Evolutionary conservation across 2,888 invertebrate species (phyloP), one percentile per base, ranked within the genome.

Genomic region (Nematopogon swammerdamellus): DNA sequence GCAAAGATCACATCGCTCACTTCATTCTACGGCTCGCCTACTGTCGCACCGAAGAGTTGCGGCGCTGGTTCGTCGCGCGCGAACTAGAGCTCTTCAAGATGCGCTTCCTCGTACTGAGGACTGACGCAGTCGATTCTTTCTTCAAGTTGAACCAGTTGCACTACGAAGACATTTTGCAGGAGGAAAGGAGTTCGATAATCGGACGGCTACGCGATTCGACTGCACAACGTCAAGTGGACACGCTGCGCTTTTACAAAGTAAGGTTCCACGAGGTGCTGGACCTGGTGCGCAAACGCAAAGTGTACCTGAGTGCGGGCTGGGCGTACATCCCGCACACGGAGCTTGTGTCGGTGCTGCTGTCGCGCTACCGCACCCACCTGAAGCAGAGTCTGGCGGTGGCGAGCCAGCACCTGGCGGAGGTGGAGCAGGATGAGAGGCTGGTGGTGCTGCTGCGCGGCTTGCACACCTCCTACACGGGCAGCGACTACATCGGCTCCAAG

Each of bases 21-120:
- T 97, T 91, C 66, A 92, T 97, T 58, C 77, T 98, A 2, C 82
- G 97, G 50, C 70, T 99, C 51, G 95, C 95, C 0, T 97, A 94
- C 69, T 97, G 95, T 63, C 84, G 91, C 60, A 88, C 89, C 18
- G 91, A 92, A 56, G 95, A 97, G 50, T 75, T 94, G 36, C 81
- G 91, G 29, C 84, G 83, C 52, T 98, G 98, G 97, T 95, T 96
- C 64, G 75, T 96, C 14, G 75, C 85, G 18, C 86, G 92, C 56
- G 99, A 99, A 79, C 69, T 91, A 53, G 97, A 98, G 62, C 79
- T 97, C 49, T 97, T 99, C 62, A 87, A 87, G 63, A 85, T 89
- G 64, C 84, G 89, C 61, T 91, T 92, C 65, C 70, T 80, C n/a
- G 80, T 81, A 1, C 76, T 90, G 60, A 81, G 80, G 49, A 71